A percentile compares a stretch with the other conserved stretches of the same genome.
Evolutionary conservation across 2,888 invertebrate species (phyloP).

Genomic region (Neuroscelio doddi): DNA sequence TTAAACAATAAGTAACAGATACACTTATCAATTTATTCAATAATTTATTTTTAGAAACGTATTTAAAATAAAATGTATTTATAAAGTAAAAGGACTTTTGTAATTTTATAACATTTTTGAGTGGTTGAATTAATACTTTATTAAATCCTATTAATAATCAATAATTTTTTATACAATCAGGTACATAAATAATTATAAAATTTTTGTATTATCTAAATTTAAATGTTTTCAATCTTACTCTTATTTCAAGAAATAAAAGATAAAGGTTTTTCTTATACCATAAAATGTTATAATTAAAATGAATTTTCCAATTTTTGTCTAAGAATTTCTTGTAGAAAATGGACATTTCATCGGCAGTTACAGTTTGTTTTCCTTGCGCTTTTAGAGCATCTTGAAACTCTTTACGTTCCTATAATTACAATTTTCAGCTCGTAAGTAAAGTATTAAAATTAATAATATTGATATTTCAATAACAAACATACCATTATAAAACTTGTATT

Average conservation of each 20-base stretch:
- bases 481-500: conserved; percentile 84
- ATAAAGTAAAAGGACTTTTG: too few relatives aligned
- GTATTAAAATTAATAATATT: too few relatives aligned
- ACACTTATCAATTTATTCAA: too few relatives aligned
- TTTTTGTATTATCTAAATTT: conserved; percentile 52
- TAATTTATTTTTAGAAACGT: too few relatives aligned
- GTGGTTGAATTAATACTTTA: conserved; percentile 11
- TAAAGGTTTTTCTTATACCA: conserved; percentile 88
- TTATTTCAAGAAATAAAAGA: conserved; percentile 77
- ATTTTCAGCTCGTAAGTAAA: background rate
- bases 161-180: background rate
- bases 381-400: conserved; percentile 64
- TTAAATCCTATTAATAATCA: conserved; percentile 1
- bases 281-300: conserved; percentile 84
- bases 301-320: conserved; percentile 85
- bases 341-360: conserved; percentile 89
- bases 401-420: conserved; percentile 69
- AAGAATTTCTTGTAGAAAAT: conserved; percentile 90
- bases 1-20: too few relatives aligned
- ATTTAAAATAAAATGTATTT: too few relatives aligned
- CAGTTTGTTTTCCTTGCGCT: conserved; percentile 72
- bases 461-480: conserved; percentile 30
- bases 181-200: conserved; percentile 9
- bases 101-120: too few relatives aligned
- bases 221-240: conserved; percentile 72